Conservation (phyloP, 2,888 invertebrate species). For the Meteorus cinctellus region DNA sequence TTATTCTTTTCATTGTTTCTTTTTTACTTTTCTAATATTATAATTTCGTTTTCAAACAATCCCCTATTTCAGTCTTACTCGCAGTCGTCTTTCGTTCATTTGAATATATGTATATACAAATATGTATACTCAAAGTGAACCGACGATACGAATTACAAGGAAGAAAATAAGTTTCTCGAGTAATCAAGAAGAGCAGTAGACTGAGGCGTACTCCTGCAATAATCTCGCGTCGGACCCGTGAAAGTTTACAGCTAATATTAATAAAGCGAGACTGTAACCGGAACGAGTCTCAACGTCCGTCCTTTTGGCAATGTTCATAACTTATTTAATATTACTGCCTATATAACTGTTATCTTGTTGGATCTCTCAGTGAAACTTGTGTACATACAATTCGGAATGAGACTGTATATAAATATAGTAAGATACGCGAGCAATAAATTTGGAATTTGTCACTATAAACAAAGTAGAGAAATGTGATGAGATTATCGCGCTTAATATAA, state of each 20-base stretch:
- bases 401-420: not conserved
- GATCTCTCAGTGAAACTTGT: constrained; percentile 10
- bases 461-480: not conserved
- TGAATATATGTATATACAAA: constrained; percentile 4
- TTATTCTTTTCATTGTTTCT: not conserved
- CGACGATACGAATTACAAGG: constrained; percentile 33
- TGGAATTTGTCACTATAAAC: constrained; percentile 32
- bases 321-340: constrained; percentile 43
- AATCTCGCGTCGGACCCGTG: constrained; percentile 31
- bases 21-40: not conserved
- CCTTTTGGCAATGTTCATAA: constrained; percentile 30
- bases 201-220: constrained; percentile 34
- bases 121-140: not conserved
- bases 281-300: constrained; percentile 25
- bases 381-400: not conserved
- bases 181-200: constrained; percentile 37
- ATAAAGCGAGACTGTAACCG: constrained; percentile 38
- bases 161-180: constrained; percentile 40
- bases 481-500: not conserved
- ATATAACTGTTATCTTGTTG: constrained; percentile 28
- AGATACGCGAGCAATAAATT: not conserved
- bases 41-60: not conserved
- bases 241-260: constrained; percentile 43
- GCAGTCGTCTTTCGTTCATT: not conserved
- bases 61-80: not conserved